Evolutionary conservation across 1,140 invertebrate genomes (phyloP).

Genomic region (Triops longicaudatus): DNA sequence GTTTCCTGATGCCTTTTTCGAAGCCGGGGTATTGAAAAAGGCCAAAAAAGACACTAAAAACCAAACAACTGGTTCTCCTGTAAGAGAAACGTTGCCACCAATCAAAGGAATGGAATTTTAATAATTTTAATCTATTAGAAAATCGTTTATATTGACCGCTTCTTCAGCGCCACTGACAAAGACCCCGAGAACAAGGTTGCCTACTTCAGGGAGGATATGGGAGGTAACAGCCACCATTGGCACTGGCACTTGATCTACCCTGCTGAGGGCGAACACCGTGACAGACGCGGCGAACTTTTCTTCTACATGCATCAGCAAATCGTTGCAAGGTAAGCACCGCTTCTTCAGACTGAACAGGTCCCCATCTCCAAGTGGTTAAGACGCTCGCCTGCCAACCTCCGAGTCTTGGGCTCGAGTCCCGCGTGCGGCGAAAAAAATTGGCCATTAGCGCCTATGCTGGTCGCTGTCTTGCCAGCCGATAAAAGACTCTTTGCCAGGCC

Average conservation of each 20-base stretch:
- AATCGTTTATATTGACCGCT: slow-evolving; percentile 23
- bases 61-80: not conserved
- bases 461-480: no score
- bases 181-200: slow-evolving; percentile 63
- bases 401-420: no score
- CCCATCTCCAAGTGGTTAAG: no score
- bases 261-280: slow-evolving; percentile 54
- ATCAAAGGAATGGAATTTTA: not conserved
- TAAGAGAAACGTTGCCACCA: not conserved
- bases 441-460: no score
- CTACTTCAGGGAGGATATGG: slow-evolving; percentile 64
- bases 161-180: slow-evolving; percentile 51
- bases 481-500: no score
- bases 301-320: slow-evolving; percentile 66
- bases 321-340: slow-evolving; percentile 43
- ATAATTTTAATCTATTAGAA: not conserved
- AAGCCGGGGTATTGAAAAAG: slow-evolving; percentile 2
- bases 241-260: slow-evolving; percentile 73
- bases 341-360: no score
- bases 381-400: no score
- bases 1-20: slow-evolving; percentile 32
- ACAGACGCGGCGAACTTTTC: slow-evolving; percentile 61
- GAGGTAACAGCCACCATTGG: slow-evolving; percentile 65
- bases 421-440: no score
- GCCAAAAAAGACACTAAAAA: not conserved